Evolutionary conservation across 1,140 invertebrate species (phyloP), one percentile per base, ranked within the genome.

Genomic region (Dendrolimus punctatus): DNA sequence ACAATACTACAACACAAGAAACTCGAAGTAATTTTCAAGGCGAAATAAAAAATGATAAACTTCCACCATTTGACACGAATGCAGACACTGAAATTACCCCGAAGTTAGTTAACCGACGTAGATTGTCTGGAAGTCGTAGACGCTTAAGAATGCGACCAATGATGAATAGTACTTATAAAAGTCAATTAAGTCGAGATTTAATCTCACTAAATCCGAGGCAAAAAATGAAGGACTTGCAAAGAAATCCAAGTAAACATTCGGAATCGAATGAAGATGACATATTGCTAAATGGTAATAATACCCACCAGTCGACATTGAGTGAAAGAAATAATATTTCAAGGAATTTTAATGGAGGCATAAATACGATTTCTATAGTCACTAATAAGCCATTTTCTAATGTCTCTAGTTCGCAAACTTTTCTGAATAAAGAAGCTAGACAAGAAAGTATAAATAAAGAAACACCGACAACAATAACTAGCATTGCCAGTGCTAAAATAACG

Each of bases 181-280:
- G 60, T 41, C 78, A 81, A 52, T 49, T 79, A 52, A 82, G 68
- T 55, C 71, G 76, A 65, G 81, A 85, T 63, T 65, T 85, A 52
- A 71, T 80, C 56, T 61, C 78, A 53, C 53, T 78, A 51, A 73
- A 69, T 41, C 60, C 72, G 36, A 67, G 69, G 63, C 80, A 70
- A 66, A 79, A 77, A 53, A 41, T 52, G 5, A 66, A 76, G 57
- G 60, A 71, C 50, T 78, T 23, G 23, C 23, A 61, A 53, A 70
- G 71, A 68, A 80, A 81, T 53, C 51, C 60, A 23, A 68, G 69
- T 6, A 80, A 71, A 60, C 69, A 68, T 8, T 75, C 60, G 61
- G 70, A 81, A 49, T 81, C 75, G 72, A 76, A 68, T 58, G 70
- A 77, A 44, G 49, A 75, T n/a, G 51, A 76, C 46, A 66, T 76